Evolutionary conservation across 2,113 vertebrate genomes (phyloP).

Genomic region (Solenodon paradoxus): DNA sequence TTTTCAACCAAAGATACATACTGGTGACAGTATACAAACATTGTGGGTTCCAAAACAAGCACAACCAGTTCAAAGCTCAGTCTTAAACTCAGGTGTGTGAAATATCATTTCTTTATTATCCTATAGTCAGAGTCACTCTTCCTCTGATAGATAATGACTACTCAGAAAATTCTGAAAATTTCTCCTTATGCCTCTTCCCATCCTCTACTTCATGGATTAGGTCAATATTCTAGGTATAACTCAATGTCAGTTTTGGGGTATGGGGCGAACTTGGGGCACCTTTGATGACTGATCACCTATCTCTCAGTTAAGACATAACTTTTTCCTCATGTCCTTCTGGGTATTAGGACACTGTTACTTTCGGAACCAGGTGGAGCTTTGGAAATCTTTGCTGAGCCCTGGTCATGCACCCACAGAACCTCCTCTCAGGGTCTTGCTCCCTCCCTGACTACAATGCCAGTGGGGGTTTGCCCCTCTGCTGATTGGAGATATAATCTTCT

Average conservation of each 20-base stretch:
- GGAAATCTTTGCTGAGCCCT: background rate
- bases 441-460: background rate
- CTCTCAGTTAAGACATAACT: background rate
- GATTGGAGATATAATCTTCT: background rate
- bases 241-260: background rate
- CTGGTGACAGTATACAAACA: background rate
- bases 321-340: background rate
- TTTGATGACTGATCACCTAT: background rate
- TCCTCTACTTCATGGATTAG: background rate
- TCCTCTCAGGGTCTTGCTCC: background rate
- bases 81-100: background rate
- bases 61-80: background rate
- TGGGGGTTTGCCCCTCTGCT: background rate
- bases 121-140: background rate
- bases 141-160: background rate
- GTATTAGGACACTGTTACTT: background rate
- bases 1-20: background rate
- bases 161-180: background rate
- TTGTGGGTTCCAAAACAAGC: background rate
- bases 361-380: background rate
- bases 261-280: background rate
- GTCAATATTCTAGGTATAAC: background rate
- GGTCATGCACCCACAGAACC: background rate
- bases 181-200: background rate
- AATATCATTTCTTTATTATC: background rate